phyloP scores from a whole-genome alignment of 1,140 invertebrate species.

The Drosophila takahashii region DNA sequence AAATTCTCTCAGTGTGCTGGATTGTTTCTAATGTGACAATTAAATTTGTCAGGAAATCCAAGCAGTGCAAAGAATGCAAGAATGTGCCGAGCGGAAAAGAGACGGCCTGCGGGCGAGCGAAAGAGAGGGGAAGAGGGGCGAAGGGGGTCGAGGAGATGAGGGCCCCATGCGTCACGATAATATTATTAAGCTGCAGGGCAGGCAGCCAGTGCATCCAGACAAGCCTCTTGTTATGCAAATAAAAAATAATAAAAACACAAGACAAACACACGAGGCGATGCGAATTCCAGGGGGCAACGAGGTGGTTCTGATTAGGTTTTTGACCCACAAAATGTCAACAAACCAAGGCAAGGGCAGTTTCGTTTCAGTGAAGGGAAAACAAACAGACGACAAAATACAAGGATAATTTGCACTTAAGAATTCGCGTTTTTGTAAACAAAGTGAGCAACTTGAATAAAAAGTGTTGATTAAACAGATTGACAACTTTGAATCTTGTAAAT shows the following conservation, averaged over 20 bases:
- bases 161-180: conserved; percentile 26
- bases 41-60: conserved; percentile 53
- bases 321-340: conserved; percentile 30
- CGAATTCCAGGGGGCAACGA: neutral
- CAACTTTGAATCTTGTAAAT: no score
- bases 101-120: neutral
- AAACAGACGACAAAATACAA: conserved; percentile 4
- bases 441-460: neutral
- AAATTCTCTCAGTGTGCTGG: conserved; percentile 12
- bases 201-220: conserved; percentile 7
- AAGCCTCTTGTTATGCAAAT: conserved; percentile 27
- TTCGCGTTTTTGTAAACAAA: no score
- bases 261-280: neutral
- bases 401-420: neutral
- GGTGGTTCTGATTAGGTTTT: conserved; percentile 22
- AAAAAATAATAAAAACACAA: conserved; percentile 25
- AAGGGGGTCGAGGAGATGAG: neutral
- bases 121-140: neutral
- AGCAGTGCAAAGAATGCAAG: conserved; percentile 22
- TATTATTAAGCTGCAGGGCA: conserved; percentile 5
- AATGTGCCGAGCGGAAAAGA: conserved; percentile 14
- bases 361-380: neutral
- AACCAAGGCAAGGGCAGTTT: conserved; percentile 14
- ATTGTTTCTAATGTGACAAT: conserved; percentile 63
- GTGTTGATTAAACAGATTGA: neutral